Conservation (phyloP, 2,797 vertebrate species). For the Halcyon smyrnensis region DNA sequence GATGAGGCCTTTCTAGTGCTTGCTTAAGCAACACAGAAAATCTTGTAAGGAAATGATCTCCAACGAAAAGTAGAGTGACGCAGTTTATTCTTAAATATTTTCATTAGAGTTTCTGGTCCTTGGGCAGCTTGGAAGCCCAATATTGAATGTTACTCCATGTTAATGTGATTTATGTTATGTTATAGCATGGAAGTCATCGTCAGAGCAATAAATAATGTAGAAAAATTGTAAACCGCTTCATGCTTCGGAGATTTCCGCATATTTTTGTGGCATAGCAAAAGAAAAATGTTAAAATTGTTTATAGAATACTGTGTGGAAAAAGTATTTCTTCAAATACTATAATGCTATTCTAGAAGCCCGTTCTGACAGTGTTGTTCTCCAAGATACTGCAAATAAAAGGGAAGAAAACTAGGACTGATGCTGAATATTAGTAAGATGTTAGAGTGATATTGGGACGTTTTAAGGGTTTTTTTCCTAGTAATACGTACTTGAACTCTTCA, state of each 20-base stretch:
- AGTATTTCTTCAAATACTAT: not conserved
- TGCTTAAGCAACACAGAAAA: not conserved
- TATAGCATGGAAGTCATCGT: not conserved
- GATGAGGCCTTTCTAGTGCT: not conserved
- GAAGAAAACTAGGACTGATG: not conserved
- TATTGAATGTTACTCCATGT: not conserved
- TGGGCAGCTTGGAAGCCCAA: not conserved
- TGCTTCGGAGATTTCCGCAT: not conserved
- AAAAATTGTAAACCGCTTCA: not conserved
- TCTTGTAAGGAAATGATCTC: not conserved
- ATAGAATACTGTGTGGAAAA: not conserved
- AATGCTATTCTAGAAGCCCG: not conserved
- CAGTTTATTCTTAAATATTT: not conserved
- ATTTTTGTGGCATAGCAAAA: not conserved
- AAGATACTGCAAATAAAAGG: not conserved
- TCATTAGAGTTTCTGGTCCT: not conserved
- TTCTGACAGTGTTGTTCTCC: not conserved
- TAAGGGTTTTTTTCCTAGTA: not conserved
- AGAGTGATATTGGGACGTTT: not conserved
- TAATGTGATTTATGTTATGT: not conserved
- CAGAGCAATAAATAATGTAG: not conserved
- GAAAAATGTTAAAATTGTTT: not conserved
- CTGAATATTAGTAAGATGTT: not conserved
- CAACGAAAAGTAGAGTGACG: not conserved
- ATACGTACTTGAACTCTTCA: fast-evolving